Base-by-base conservation (phyloP, 2,888 invertebrate species). In the Heliconius aoede region DNA sequence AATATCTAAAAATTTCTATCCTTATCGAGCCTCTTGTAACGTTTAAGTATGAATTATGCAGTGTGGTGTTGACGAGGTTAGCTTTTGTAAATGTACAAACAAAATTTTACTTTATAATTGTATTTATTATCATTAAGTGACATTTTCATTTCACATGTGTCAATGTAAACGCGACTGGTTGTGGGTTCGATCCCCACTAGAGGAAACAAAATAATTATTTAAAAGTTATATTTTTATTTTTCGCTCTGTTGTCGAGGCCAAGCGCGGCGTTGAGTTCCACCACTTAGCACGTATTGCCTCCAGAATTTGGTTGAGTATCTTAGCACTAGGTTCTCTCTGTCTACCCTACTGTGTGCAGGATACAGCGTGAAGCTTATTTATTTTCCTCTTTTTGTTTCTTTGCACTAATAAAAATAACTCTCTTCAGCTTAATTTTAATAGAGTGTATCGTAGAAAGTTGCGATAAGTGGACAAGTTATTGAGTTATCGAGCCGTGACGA, bases 91-190 rank as follows among this genome's bases (percentile, higher is more conserved):
- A 72, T 72, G 40, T 40, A 61, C 61, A 72, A 28, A 60, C 40
- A 72, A 72, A 61, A 61, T 60, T 72, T 72, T 26, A 60, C 60
- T 60, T 72, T 72, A 32, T 40, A 72, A 72, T 72, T 72, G 18
- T 61, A 71, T 18, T 60, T 30, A 55, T 69, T 72, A 30, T 15
- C n/a, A 72, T 55, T 51, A 40, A 51, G 11, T 46, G 3, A 40
- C 3, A 26, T 0, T 65, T 65, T 30, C 55, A 4, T 26, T 26
- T 21, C 55, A 64, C n/a, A 64, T 30, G 13, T n/a, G n/a, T n/a
- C n/a, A n/a, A 9, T 62, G 0, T 4, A 62, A 32, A 32, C 32
- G 32, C 30, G n/a, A 32, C 30, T n/a, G n/a, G n/a, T n/a, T n/a
- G n/a, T n/a, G n/a, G n/a, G n/a, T n/a, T n/a, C n/a, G n/a, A n/a